A percentile compares a stretch with the other conserved stretches of the same genome.
These are phyloP conservation scores for Lethenteron camtschaticum DNA, from an alignment of 2,113 vertebrate genomes.

Conservation along the genomic window DNA sequence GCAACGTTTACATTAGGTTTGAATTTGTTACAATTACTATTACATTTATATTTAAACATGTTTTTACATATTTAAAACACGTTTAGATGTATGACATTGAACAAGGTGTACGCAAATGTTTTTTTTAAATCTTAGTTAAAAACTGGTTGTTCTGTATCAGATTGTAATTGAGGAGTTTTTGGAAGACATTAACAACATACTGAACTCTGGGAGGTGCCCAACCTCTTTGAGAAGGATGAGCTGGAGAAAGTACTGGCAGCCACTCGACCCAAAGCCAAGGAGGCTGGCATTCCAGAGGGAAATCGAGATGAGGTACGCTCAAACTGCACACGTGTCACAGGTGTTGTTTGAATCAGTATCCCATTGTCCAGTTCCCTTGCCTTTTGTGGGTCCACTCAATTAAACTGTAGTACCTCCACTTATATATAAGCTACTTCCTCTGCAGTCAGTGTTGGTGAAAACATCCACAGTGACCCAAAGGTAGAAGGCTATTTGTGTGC, in stretches of 20 bases:
- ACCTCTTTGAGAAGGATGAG: constrained; percentile 49
- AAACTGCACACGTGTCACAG: neutral
- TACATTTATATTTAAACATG: too few relatives aligned
- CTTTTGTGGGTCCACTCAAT: too few relatives aligned
- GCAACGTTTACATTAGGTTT: too few relatives aligned
- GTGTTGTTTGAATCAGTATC: neutral
- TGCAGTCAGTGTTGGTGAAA: too few relatives aligned
- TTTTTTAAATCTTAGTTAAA: neutral
- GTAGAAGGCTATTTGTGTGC: too few relatives aligned
- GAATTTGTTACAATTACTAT: too few relatives aligned
- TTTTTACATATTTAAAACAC: too few relatives aligned
- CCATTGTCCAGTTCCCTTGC: neutral
- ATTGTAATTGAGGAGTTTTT: constrained; percentile 42
- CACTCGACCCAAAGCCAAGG: constrained; percentile 37
- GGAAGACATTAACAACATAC: constrained; percentile 49
- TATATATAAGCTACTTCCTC: too few relatives aligned
- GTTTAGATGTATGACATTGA: too few relatives aligned
- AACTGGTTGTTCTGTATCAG: constrained; percentile 14
- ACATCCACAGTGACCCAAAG: too few relatives aligned
- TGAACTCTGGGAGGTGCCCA: constrained; percentile 50
- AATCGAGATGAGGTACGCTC: constrained; percentile 44
- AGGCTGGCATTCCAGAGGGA: constrained; percentile 37
- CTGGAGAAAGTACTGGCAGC: constrained; percentile 38
- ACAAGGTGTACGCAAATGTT: too few relatives aligned
- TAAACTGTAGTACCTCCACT: too few relatives aligned